Evolutionary conservation across 2,113 vertebrate genomes (phyloP), one percentile per base, ranked within the genome.

Genomic region (Amazona vittata): DNA sequence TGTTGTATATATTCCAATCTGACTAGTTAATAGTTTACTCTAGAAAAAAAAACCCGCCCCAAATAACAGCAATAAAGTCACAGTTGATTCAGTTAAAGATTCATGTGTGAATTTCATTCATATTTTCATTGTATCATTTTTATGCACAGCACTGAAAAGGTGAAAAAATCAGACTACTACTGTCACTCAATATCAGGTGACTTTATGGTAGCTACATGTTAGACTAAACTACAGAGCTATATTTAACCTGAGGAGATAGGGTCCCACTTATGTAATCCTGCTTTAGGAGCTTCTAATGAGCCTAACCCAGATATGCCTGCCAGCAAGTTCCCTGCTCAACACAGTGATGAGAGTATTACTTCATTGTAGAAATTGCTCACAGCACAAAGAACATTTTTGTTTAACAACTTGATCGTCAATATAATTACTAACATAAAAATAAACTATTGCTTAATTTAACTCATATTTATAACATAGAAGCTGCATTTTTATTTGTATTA

Each of bases 251-350:
- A 89, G 83, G 78, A 94, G 63, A 90, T 76, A 96, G 44, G 65
- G 92, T 89, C 90, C 57, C 53, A 26, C 73, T 94, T 94, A 91
- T 49, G 62, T 94, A 96, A 96, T 94, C 83, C 74, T 79, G 59
- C 92, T 96, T 95, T 91, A 94, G 91, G 47, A 95, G 83, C 77
- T 85, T 57, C 74, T 94, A 92, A 95, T 84, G 91, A 95, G 88
- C 44, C 92, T 96, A 97, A 94, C 80, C 91, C 57, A 94, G 92
- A 94, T 89, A 89, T 6, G 62, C 77, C 90, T 92, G 81, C 86
- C 93, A 94, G 86, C 57, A 69, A 69, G 74, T 50, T 35, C 79
- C 39, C 55, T 64, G 73, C 31, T 90, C 62, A 91, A 78, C 65
- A 39, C 73, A 84, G 9, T 76, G 70, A 95, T 25, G 57, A 73